A percentile compares a stretch with the other conserved stretches of the same genome.
phyloP scores from a whole-genome alignment of 2,113 vertebrate species.

The Hyaena hyaena region DNA sequence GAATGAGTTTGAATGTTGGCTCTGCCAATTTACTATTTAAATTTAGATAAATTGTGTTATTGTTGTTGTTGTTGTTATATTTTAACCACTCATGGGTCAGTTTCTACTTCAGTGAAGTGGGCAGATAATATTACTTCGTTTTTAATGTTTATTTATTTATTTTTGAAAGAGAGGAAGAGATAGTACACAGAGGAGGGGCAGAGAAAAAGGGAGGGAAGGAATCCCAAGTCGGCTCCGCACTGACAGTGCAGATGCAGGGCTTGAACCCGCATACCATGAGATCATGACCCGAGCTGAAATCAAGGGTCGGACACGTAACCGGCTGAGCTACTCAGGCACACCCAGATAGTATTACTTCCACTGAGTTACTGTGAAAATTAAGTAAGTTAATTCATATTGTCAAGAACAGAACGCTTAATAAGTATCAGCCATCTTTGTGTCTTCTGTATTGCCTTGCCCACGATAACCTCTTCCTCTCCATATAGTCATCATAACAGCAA shows the following conservation, averaged over 20 bases:
- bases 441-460: background rate
- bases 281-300: too few species aligned
- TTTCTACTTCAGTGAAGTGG: background rate
- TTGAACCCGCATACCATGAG: too few species aligned
- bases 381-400: background rate
- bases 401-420: background rate
- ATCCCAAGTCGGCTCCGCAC: too few species aligned
- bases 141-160: too few species aligned
- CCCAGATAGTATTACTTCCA: background rate
- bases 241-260: too few species aligned
- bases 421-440: background rate
- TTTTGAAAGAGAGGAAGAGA: too few species aligned
- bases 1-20: background rate
- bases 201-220: too few species aligned
- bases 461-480: background rate
- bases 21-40: background rate
- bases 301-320: too few species aligned
- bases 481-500: slow-evolving; percentile 28
- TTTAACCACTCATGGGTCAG: background rate
- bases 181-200: too few species aligned
- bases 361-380: slow-evolving; percentile 7
- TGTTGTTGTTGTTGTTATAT: background rate
- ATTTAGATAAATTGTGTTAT: background rate
- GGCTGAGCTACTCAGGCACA: too few species aligned
- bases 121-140: background rate